phyloP scores from a whole-genome alignment of 2,888 invertebrate species.

The Synergus japonicus region DNA sequence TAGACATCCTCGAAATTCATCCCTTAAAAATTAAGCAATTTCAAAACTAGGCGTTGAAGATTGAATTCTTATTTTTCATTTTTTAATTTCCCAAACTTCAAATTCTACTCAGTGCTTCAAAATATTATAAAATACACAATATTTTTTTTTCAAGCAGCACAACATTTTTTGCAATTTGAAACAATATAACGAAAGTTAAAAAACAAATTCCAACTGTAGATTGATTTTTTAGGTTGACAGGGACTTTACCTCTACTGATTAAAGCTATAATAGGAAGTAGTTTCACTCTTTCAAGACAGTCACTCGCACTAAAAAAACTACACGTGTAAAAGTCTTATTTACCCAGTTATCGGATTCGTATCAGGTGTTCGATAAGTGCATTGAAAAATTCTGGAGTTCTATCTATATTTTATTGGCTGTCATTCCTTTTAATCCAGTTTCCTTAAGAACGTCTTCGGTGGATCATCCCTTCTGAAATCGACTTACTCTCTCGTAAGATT shows the following conservation, averaged over 20 bases:
- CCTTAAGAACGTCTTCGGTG: background rate
- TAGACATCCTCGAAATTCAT: too few species aligned
- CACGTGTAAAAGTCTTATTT: constrained; percentile 18
- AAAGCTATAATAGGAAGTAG: constrained; percentile 13
- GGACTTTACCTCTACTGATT: background rate
- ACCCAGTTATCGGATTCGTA: constrained; percentile 7
- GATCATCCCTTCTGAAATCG: background rate
- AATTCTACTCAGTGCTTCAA: too few species aligned
- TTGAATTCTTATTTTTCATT: too few species aligned
- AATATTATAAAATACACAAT: too few species aligned
- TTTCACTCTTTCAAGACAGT: background rate
- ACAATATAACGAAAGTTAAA: too few species aligned
- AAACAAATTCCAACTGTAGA: background rate
- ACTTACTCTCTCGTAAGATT: background rate
- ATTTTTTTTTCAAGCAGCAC: too few species aligned
- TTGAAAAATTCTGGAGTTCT: background rate
- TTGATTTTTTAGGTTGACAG: background rate
- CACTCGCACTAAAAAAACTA: background rate
- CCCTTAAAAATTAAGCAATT: too few species aligned
- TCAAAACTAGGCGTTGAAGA: too few species aligned
- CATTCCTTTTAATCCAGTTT: constrained; percentile 26
- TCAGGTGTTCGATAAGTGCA: constrained; percentile 11
- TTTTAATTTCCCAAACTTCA: too few species aligned
- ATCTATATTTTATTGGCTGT: constrained; percentile 19
- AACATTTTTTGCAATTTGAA: too few species aligned